Evolutionary conservation across 2,113 vertebrate species (phyloP), one percentile per base, ranked within the genome.

Genomic region (Alethe diademata): DNA sequence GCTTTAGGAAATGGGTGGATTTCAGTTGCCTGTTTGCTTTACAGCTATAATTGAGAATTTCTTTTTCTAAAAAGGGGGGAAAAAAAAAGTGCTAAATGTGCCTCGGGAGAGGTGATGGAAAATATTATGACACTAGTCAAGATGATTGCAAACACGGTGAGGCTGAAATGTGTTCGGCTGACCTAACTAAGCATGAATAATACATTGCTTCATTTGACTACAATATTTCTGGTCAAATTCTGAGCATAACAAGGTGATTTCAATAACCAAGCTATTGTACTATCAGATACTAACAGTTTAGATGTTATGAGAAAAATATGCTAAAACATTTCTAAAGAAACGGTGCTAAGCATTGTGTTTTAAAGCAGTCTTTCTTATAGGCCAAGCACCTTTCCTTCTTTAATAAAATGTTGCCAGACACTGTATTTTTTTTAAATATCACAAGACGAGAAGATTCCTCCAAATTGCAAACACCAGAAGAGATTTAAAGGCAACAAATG

Each of bases 121-220:
- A 97, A 98, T 97, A 97, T 98, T 98, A 97, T 98, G 97, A 98
- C 96, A 97, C 78, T 85, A 97, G 91, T 97, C 95, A 97, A 98
- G 92, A 96, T 96, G 96, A 97, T 95, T 97, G 89, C 94, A 94
- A 96, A 97, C 88, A 95, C 20, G 18, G 88, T 95, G 86, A 88
- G 74, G 83, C 78, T 92, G 93, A 97, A 95, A 94, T 89, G 92
- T 90, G 87, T 92, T 92, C 91, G 90, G 81, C 42, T 96, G 94
- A 93, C 93, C 92, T 92, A 96, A 94, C 64, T 90, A 90, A 90
- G 40, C 75, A 92, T 92, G 89, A 86, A 95, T 94, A 96, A 87
- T 93, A 90, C 76, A 95, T 94, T 9, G 4, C 78, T 86, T 95
- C 91, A 79, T 93, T 94, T 96, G 85, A 85, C 75, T 94, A 89